These are phyloP conservation scores for Sialia sialis DNA, from an alignment of 2,113 vertebrate genomes.

Conservation along the genomic window DNA sequence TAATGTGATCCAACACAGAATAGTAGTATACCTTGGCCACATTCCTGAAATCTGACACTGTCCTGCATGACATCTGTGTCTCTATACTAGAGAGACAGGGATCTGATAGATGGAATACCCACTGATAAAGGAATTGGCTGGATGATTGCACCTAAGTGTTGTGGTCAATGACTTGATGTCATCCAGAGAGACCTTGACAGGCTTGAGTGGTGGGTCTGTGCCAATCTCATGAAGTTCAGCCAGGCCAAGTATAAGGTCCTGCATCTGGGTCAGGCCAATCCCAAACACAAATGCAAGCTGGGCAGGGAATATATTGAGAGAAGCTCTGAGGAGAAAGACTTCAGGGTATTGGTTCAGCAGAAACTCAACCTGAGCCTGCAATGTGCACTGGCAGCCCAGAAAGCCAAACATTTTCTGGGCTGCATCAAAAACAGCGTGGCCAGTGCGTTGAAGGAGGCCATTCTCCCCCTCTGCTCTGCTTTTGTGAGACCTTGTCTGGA, in stretches of 20 bases:
- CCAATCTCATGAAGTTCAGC: background rate
- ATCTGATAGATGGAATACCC: background rate
- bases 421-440: background rate
- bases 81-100: background rate
- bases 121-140: background rate
- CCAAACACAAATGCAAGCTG: background rate
- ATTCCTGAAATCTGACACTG: background rate
- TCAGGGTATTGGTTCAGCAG: background rate
- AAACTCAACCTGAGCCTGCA: rapidly evolving
- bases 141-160: background rate
- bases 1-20: background rate
- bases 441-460: background rate
- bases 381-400: background rate
- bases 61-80: background rate
- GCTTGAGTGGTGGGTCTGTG: background rate
- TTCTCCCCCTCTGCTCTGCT: background rate
- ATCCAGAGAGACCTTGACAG: background rate
- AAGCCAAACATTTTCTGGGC: background rate
- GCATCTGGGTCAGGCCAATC: background rate
- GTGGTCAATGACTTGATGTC: background rate
- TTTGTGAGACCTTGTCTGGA: background rate
- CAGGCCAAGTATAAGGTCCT: background rate
- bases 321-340: background rate
- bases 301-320: background rate
- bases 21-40: background rate